phyloP scores from a whole-genome alignment of 2,797 vertebrate genomes.

The Monodelphis domestica region DNA sequence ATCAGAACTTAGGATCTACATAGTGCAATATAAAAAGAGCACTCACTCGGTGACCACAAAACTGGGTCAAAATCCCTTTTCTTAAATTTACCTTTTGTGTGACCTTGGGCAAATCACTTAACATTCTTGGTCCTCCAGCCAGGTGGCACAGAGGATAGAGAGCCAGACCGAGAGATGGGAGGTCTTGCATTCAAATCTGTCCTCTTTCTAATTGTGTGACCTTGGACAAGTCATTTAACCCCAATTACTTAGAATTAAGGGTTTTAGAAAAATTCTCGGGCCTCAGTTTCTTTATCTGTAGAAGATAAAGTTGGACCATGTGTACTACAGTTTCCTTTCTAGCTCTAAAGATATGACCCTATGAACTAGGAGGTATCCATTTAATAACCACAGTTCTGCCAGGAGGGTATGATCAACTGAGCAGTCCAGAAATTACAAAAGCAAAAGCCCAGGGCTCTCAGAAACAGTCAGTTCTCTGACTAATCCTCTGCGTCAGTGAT shows the following conservation, averaged over 20 bases:
- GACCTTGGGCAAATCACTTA: not conserved
- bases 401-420: not conserved
- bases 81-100: no score
- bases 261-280: no score
- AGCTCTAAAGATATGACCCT: not conserved
- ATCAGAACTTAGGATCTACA: not conserved
- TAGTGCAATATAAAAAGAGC: not conserved
- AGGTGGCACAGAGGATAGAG: no score
- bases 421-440: not conserved
- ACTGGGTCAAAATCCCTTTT: no score
- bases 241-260: no score
- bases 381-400: not conserved
- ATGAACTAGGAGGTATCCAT: not conserved
- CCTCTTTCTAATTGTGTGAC: no score
- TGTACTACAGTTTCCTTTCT: not conserved
- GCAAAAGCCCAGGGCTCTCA: no score
- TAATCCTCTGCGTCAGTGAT: not conserved
- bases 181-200: no score
- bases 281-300: not conserved
- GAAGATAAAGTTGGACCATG: not conserved
- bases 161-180: no score
- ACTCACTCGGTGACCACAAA: not conserved
- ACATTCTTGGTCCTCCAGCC: not conserved
- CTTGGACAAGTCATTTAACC: no score
- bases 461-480: not conserved